Evolutionary conservation across 2,113 vertebrate species (phyloP).

Genomic region (Gallinago jamesoni): DNA sequence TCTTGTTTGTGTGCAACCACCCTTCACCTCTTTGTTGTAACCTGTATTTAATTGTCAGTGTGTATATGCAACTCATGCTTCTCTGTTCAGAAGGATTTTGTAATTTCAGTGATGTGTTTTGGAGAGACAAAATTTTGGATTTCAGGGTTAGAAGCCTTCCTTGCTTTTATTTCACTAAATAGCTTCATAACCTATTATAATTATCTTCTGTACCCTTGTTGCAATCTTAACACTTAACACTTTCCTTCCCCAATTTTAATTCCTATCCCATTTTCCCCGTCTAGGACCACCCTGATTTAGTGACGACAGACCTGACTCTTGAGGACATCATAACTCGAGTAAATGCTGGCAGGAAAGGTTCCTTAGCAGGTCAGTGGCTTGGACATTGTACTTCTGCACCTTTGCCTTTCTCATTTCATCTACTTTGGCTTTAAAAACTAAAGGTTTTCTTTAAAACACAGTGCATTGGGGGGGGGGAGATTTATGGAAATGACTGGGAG

Average conservation of each 20-base stretch:
- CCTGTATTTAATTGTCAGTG: background rate
- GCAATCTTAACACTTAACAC: background rate
- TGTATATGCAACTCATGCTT: background rate
- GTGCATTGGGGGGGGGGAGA: background rate
- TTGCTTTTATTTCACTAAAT: background rate
- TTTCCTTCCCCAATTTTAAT: background rate
- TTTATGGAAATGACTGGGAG: background rate
- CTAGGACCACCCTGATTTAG: conserved; percentile 94
- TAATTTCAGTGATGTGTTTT: background rate
- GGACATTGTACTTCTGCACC: background rate
- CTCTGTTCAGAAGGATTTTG: background rate
- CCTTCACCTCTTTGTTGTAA: background rate
- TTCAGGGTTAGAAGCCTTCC: background rate
- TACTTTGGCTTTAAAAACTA: background rate
- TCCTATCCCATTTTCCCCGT: background rate
- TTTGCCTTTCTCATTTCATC: background rate
- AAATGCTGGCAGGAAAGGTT: conserved; percentile 91
- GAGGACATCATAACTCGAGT: conserved; percentile 91
- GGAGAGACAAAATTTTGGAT: background rate
- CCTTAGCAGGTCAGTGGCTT: conserved; percentile 81
- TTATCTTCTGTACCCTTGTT: background rate
- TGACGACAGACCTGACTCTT: conserved; percentile 89
- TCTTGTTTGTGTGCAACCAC: background rate
- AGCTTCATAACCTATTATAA: background rate
- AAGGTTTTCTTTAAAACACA: background rate